These are phyloP conservation scores for Marisa cornuarietis DNA, from an alignment of 1,140 invertebrate genomes.

Conservation along the genomic window DNA sequence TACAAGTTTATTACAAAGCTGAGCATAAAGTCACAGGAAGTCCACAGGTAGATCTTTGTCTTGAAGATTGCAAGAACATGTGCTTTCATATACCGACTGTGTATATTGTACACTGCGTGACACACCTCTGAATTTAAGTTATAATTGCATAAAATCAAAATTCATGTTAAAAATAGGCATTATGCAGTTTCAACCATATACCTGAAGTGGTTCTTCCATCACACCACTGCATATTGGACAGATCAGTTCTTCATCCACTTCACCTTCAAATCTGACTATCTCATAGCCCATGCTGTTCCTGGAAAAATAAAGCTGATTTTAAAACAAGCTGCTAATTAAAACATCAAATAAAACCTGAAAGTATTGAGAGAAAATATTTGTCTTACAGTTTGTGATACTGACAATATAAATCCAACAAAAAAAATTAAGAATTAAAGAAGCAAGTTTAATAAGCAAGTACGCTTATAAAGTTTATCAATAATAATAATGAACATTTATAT, in stretches of 20 bases:
- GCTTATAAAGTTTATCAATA: background rate
- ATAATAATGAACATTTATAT: too few species aligned
- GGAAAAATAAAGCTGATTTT: conserved; percentile 7
- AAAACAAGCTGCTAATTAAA: background rate
- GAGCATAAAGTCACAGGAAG: too few species aligned
- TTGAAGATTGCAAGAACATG: too few species aligned
- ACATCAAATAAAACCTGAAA: background rate
- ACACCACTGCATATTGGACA: conserved; percentile 93
- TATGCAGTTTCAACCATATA: conserved; percentile 60
- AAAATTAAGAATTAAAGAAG: background rate
- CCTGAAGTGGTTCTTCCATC: conserved; percentile 89
- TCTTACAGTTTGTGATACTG: background rate
- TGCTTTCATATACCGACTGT: too few species aligned
- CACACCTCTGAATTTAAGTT: too few species aligned
- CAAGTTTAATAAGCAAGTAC: background rate
- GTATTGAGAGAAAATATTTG: background rate
- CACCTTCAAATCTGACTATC: conserved; percentile 85
- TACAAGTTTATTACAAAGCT: too few species aligned
- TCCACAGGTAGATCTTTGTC: too few species aligned
- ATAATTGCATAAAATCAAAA: too few species aligned
- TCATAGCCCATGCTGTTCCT: conserved; percentile 84
- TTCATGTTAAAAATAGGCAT: too few species aligned
- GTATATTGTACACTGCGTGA: too few species aligned
- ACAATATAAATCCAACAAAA: background rate
- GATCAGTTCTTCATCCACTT: conserved; percentile 90